These are phyloP conservation scores for Rhadinocentrus ornatus DNA, from an alignment of 2,797 vertebrate species.

Conservation along the genomic window DNA sequence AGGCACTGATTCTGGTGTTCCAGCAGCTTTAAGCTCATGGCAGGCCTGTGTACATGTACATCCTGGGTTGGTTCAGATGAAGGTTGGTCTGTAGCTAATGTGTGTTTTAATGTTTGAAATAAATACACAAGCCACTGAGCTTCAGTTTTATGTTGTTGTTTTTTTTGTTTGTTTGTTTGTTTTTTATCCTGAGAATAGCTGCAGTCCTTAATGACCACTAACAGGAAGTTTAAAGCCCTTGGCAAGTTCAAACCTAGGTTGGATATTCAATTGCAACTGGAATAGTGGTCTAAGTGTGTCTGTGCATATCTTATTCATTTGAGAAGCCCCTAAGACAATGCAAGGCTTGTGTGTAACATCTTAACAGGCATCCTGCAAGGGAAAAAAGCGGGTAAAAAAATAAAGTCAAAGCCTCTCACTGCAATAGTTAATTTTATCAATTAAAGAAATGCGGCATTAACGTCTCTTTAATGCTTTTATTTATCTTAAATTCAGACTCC, in stretches of 20 bases:
- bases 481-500: slow-evolving; percentile 5
- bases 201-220: too few species aligned
- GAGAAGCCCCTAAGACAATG: too few species aligned
- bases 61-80: background rate
- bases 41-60: too few species aligned
- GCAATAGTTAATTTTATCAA: background rate
- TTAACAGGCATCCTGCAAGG: too few species aligned
- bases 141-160: background rate
- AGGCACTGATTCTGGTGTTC: background rate
- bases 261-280: background rate
- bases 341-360: too few species aligned
- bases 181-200: background rate
- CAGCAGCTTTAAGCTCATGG: background rate
- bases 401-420: background rate
- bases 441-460: background rate
- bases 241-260: background rate
- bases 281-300: too few species aligned
- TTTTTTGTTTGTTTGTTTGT: too few species aligned
- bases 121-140: background rate
- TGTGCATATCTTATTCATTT: too few species aligned
- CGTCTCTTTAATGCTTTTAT: background rate
- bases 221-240: background rate
- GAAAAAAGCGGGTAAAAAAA: too few species aligned
- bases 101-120: too few species aligned
- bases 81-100: background rate